Evolutionary conservation across 2,797 vertebrate species (phyloP).

Genomic region (Alauda arvensis): DNA sequence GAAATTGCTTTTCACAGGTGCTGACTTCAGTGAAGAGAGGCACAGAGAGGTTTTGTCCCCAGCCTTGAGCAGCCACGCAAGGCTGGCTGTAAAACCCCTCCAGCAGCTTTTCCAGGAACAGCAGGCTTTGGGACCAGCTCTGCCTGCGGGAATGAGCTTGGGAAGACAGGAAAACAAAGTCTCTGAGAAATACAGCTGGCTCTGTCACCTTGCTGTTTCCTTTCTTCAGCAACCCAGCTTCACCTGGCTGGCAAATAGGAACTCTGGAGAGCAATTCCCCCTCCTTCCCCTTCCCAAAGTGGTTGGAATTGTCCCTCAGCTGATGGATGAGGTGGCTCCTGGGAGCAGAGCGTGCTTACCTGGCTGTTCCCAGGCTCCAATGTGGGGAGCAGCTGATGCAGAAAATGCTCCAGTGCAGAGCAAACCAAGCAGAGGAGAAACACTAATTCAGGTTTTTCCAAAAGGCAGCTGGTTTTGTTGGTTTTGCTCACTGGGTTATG

Average conservation of each 20-base stretch:
- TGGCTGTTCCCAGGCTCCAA: not conserved
- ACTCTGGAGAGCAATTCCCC: not conserved
- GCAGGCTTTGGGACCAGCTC: not conserved
- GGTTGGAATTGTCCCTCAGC: fast-evolving
- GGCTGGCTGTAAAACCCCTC: not conserved
- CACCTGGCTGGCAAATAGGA: not conserved
- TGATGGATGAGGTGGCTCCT: not conserved
- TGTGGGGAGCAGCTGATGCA: not conserved
- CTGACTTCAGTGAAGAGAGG: not conserved
- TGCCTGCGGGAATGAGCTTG: not conserved
- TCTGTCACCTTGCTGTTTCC: not conserved
- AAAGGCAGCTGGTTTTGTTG: slow-evolving; percentile 5
- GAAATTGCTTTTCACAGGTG: not conserved
- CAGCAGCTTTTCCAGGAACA: not conserved
- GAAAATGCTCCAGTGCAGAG: not conserved
- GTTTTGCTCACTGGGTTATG: not conserved
- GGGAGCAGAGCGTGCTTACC: not conserved
- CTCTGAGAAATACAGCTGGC: not conserved
- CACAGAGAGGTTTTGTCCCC: not conserved
- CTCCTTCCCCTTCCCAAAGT: not conserved
- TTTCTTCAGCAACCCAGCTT: not conserved
- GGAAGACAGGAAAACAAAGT: not conserved
- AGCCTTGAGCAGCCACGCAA: no score
- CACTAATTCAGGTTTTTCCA: not conserved
- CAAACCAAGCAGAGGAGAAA: slow-evolving; percentile 1